A percentile compares a stretch with the other conserved stretches of the same genome.
These are phyloP conservation scores for Nephrotoma appendiculata DNA, from an alignment of 2,888 invertebrate genomes.

Conservation along the genomic window DNA sequence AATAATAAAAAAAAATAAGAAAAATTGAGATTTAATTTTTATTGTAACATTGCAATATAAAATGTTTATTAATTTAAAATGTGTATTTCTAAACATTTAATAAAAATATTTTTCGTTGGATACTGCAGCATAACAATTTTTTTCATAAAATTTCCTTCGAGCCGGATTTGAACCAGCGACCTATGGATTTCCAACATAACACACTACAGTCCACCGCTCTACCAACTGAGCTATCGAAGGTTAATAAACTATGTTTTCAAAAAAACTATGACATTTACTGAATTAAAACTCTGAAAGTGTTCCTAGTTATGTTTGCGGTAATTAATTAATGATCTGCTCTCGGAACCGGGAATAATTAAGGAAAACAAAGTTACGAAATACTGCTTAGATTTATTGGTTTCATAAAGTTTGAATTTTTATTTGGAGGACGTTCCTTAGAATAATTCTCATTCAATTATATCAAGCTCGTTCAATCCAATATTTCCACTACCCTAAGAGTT, in stretches of 20 bases:
- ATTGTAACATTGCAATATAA: background rate
- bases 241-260: background rate
- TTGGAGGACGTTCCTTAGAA: too few relatives aligned
- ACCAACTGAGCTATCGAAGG: constrained; percentile 25
- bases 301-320: too few relatives aligned
- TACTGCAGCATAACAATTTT: background rate
- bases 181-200: constrained; percentile 41
- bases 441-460: too few relatives aligned
- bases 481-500: too few relatives aligned
- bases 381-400: too few relatives aligned
- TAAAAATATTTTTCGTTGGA: background rate
- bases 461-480: too few relatives aligned
- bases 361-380: too few relatives aligned
- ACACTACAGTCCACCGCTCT: constrained; percentile 24
- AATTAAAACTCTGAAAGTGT: too few relatives aligned
- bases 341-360: too few relatives aligned
- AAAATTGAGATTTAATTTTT: background rate
- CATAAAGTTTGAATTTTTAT: too few relatives aligned
- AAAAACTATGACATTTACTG: too few relatives aligned
- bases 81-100: background rate
- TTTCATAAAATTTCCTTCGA: constrained; percentile 35
- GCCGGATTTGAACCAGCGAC: constrained; percentile 55
- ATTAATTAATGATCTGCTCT: too few relatives aligned
- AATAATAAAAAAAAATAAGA: background rate
- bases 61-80: background rate